Evolutionary conservation across 2,888 invertebrate genomes (phyloP), one percentile per base, ranked within the genome.

Genomic region (Cheilosia vernalis): DNA sequence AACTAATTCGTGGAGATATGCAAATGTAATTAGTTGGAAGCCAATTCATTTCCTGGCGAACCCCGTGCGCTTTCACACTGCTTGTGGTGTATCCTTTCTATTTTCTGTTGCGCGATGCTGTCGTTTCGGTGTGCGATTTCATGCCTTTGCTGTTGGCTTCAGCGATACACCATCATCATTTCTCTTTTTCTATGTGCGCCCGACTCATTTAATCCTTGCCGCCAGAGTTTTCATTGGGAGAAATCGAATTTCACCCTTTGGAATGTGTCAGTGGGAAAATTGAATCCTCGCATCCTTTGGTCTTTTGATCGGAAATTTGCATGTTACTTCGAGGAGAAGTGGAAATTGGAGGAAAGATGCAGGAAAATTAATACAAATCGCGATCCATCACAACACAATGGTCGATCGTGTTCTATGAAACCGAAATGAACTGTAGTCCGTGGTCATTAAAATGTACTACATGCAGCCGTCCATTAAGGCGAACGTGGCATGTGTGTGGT

Each of bases 1-100:
- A 82, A 82, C 86, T 86, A 84, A 73, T 87, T 87, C 86, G 88
- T 89, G 89, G 88, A 89, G 90, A 91, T 90, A 91, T 91, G 91
- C 91, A 90, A 90, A 90, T 90, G 90, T 90, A 90, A 90, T 90
- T 90, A 90, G 90, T 90, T 90, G 89, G 89, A 90, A 89, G 88
- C 90, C 89, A 89, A 87, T 85, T 81, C 81, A 85, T 85, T 85
- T 85, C 61, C 85, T 76, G 63, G 51, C 58, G 56, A 24, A 21
- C 47, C 49, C 53, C 15, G 21, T 55, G 40, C 37, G 2, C 37
- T 37, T 37, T 37, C 10, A 37, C 37, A 63, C 55, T 67, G 27
- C 44, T 47, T 30, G 55, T 70, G 49, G 58, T 67, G 58, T 67
- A 76, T 76, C 76, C 73, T 73, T 73, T 30, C 30, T 61, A 44